Evolutionary conservation across 2,888 invertebrate species (phyloP), one percentile per base, ranked within the genome.

Genomic region (Ichneumoninae sp.): DNA sequence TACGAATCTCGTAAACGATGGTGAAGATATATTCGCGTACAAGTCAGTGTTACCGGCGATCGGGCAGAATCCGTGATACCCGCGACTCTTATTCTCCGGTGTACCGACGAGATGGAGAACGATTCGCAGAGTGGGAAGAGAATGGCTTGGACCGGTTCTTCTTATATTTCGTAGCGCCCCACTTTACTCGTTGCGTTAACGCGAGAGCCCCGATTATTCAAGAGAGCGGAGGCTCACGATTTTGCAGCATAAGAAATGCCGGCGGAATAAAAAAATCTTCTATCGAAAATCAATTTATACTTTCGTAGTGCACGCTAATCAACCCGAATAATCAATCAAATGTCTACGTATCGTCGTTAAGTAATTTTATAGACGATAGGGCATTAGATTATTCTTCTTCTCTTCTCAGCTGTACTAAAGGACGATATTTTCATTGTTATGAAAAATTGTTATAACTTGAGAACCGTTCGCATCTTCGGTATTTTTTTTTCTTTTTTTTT

Each of bases 111-210:
- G 90, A 88, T 87, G 87, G 87, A 84, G 87, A 89, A 88, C 86
- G 87, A 78, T 85, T 82, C 86, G 82, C 83, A 77, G 89, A 91
- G 90, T 91, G 90, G 89, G 89, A 91, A 90, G 87, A 87, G 87
- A 87, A 86, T 87, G 84, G 88, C 90, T 88, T 89, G 90, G 91
- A 92, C 92, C 92, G 92, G 92, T 92, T 92, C 91, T 90, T 88
- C 88, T 91, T 92, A 92, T 92, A 92, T 90, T 87, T 82, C 77
- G 47, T 52, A 75, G 82, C 86, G 57, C 90, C 91, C 91, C 91
- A 90, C 91, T 90, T 88, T 80, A 19, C 65, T 50, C 36, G 36
- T 66, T 71, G 47, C 65, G 65, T 83, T 83, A 78, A 40, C 69
- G 82, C 82, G 74, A 84, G 62, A 80, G 26, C 22, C 75, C 44